Percentiles rank a stretch among this genome's conserved stretches.
Conservation (phyloP, 1,140 invertebrate genomes). For the Cryptotermes secundus region DNA sequence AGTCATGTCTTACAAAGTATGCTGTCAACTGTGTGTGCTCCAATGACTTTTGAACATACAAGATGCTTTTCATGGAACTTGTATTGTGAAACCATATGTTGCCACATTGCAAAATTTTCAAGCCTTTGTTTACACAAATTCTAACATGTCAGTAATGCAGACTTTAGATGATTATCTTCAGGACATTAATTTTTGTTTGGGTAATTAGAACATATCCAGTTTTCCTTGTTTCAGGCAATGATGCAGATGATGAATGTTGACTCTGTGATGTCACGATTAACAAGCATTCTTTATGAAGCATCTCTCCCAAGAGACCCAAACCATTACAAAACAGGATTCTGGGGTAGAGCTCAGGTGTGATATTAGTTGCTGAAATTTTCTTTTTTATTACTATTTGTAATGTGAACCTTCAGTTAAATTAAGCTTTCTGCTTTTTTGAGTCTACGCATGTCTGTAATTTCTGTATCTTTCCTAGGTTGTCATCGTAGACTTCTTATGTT, state of each 20-base stretch:
- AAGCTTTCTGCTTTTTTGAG: too few species aligned
- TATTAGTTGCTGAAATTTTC: too few species aligned
- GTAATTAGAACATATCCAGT: neutral
- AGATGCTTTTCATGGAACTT: too few species aligned
- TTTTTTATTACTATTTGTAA: too few species aligned
- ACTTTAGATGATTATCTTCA: neutral
- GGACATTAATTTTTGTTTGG: constrained; percentile 21
- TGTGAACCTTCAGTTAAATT: too few species aligned
- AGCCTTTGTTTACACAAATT: neutral
- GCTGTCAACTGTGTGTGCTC: too few species aligned
- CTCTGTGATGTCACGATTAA: constrained; percentile 76
- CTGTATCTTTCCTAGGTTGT: too few species aligned
- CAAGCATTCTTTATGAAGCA: constrained; percentile 84
- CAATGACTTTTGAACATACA: too few species aligned
- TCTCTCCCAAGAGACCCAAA: constrained; percentile 74
- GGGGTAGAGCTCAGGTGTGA: constrained; percentile 75
- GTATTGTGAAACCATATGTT: neutral
- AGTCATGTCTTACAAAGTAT: too few species aligned
- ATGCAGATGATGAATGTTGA: constrained; percentile 81
- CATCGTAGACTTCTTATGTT: too few species aligned
- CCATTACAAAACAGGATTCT: constrained; percentile 83
- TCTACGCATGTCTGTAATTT: too few species aligned
- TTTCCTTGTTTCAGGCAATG: constrained; percentile 57
- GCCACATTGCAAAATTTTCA: neutral
- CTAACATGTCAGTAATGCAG: neutral